Conservation (phyloP, 2,888 invertebrate genomes). For the Chydorus sphaericus region DNA sequence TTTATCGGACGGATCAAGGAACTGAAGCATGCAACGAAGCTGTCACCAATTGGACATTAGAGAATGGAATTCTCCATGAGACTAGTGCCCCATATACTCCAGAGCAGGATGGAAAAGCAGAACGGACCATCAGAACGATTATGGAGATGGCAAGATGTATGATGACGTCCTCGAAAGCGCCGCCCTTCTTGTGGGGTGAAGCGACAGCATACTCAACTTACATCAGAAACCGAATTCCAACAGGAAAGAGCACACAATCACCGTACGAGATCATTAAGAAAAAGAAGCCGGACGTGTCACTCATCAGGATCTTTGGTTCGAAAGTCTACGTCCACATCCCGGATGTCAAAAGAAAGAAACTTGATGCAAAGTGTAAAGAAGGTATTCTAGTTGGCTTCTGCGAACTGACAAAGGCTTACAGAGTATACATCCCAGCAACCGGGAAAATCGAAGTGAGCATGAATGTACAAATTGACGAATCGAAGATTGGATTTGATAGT, state of each 20-base stretch:
- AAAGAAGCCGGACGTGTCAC: background rate
- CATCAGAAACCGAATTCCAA: background rate
- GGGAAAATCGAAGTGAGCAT: background rate
- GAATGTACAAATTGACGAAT: background rate
- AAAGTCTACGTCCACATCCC: background rate
- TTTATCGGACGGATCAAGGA: background rate
- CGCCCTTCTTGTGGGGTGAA: background rate
- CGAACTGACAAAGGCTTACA: background rate
- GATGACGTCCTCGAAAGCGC: background rate
- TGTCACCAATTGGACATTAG: background rate
- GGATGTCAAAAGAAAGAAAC: background rate
- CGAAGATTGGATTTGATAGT: no score
- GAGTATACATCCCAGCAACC: background rate
- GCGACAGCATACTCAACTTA: background rate
- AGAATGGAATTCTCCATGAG: background rate
- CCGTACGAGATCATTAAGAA: background rate
- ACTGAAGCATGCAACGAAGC: background rate
- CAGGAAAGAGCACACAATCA: background rate
- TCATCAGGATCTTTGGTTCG: background rate
- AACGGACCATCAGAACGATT: background rate
- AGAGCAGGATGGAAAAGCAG: background rate
- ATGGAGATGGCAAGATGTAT: background rate
- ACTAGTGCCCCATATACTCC: background rate
- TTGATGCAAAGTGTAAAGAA: background rate
- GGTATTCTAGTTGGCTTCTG: background rate